Conservation (phyloP, 23 tunicate species). For the Diplosoma virens region DNA sequence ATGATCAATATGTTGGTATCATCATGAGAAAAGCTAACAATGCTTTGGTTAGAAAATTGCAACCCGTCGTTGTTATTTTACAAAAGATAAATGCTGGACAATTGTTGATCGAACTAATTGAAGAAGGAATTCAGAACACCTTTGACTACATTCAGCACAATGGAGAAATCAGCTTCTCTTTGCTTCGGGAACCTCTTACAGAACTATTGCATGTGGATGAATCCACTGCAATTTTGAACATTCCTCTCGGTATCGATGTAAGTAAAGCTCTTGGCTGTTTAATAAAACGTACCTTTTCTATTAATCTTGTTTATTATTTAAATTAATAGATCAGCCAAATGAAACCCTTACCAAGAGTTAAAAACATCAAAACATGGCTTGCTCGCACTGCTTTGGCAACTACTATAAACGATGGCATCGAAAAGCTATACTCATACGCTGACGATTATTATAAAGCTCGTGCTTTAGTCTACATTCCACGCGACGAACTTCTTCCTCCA, state of each 20-base stretch:
- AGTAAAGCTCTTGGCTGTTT: too few species aligned
- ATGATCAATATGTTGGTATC: slow-evolving; percentile 33
- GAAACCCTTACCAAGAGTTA: slow-evolving; percentile 48
- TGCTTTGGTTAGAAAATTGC: slow-evolving; percentile 2
- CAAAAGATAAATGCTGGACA: slow-evolving; percentile 57
- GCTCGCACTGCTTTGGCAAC: slow-evolving; percentile 67
- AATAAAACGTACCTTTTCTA: too few species aligned
- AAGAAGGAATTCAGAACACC: slow-evolving; percentile 61
- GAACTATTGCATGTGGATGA: slow-evolving; percentile 55
- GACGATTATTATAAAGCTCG: slow-evolving; percentile 57
- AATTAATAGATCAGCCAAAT: slow-evolving; percentile 20
- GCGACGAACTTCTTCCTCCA: slow-evolving; percentile 80
- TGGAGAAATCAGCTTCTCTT: slow-evolving; percentile 37
- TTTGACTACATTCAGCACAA: slow-evolving; percentile 42
- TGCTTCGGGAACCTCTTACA: slow-evolving; percentile 40
- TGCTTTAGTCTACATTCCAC: slow-evolving; percentile 66
- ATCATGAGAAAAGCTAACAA: slow-evolving; percentile 14
- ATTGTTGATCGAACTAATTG: slow-evolving; percentile 60
- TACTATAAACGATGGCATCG: slow-evolving; percentile 41
- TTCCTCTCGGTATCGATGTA: slow-evolving; percentile 79
- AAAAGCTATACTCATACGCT: slow-evolving; percentile 38
- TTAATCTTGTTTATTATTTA: neutral
- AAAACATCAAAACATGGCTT: slow-evolving; percentile 58
- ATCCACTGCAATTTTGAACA: slow-evolving; percentile 56
- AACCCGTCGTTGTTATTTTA: slow-evolving; percentile 25